These are phyloP conservation scores for Ennomos fuscantarius DNA, from an alignment of 2,888 invertebrate species.

Conservation along the genomic window DNA sequence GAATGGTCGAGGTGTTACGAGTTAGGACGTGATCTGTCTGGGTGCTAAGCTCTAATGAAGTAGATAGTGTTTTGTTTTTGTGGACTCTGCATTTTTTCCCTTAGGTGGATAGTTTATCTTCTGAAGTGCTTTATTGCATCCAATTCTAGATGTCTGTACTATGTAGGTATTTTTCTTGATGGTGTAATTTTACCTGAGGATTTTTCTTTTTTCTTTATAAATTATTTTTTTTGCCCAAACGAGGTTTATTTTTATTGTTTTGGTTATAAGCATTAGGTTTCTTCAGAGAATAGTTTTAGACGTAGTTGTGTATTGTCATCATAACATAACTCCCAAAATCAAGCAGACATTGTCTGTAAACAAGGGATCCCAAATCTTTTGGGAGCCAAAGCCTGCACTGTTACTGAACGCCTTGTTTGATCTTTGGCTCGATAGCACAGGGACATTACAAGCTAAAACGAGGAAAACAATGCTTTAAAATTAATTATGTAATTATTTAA, in stretches of 20 bases:
- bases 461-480: no score
- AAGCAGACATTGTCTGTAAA: constrained; percentile 36
- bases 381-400: constrained; percentile 23
- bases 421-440: constrained; percentile 32
- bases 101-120: constrained; percentile 18
- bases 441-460: not conserved
- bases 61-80: constrained; percentile 21
- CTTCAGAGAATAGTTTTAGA: not conserved
- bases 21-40: constrained; percentile 28
- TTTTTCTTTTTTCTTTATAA: not conserved
- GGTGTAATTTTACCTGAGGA: not conserved
- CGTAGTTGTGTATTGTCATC: not conserved
- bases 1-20: constrained; percentile 26
- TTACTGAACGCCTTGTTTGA: constrained; percentile 35
- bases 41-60: constrained; percentile 23
- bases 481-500: no score
- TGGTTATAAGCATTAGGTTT: no score
- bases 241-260: no score
- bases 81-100: constrained; percentile 9
- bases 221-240: no score
- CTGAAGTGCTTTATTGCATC: constrained; percentile 17
- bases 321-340: constrained; percentile 24
- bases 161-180: constrained; percentile 4
- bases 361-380: constrained; percentile 31
- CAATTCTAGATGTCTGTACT: constrained; percentile 14